These are phyloP conservation scores for Seladonia tumulorum DNA, from an alignment of 2,888 invertebrate genomes.

Conservation along the genomic window DNA sequence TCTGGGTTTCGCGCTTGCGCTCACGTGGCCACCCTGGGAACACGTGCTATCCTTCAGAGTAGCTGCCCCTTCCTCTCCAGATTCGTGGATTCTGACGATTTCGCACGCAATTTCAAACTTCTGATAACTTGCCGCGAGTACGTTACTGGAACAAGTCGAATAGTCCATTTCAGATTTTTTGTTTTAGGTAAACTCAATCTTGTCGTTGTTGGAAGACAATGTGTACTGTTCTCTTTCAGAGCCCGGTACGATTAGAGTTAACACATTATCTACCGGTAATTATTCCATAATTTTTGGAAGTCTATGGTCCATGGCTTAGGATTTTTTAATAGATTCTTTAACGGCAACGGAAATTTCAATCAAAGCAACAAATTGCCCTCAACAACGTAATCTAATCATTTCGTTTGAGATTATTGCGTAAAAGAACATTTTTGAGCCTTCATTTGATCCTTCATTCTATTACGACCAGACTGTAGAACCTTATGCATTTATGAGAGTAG, in stretches of 20 bases:
- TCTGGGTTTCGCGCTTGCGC: constrained; percentile 73
- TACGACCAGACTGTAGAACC: neutral
- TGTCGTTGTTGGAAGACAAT: too few species aligned
- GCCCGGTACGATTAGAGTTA: too few species aligned
- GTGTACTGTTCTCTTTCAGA: too few species aligned
- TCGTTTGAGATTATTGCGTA: neutral
- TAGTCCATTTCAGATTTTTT: too few species aligned
- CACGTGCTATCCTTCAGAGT: constrained; percentile 61
- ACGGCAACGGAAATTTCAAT: too few species aligned
- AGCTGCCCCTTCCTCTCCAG: constrained; percentile 10
- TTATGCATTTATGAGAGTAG: neutral
- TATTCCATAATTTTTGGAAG: too few species aligned
- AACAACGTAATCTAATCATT: too few species aligned
- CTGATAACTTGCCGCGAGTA: neutral
- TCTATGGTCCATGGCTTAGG: too few species aligned
- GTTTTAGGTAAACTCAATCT: too few species aligned
- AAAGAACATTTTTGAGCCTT: neutral
- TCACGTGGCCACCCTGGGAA: constrained; percentile 36
- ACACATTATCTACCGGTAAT: too few species aligned
- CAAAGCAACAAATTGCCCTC: too few species aligned
- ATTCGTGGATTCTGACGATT: neutral
- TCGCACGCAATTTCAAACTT: neutral
- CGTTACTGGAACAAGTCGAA: neutral
- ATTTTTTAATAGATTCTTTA: too few species aligned
- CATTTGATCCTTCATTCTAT: neutral